Percentiles rank a stretch among this genome's conserved stretches.
phyloP scores from a whole-genome alignment of 2,888 invertebrate species.

The Ctena decussata region DNA sequence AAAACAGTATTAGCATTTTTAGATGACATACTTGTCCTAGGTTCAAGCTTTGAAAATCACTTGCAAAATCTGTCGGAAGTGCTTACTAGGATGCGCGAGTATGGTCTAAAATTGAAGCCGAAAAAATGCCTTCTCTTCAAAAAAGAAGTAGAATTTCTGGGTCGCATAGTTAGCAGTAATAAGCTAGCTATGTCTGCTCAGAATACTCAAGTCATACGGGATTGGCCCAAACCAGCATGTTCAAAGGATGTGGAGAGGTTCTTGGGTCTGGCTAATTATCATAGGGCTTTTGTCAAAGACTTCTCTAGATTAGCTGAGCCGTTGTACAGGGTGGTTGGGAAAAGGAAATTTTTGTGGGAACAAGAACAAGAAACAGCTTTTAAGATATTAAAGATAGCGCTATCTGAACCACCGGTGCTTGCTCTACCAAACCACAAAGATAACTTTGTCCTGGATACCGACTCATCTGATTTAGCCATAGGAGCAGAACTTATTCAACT shows the following conservation, averaged over 20 bases:
- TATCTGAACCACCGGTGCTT: constrained; percentile 38
- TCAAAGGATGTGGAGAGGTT: constrained; percentile 24
- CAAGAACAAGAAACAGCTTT: constrained; percentile 32
- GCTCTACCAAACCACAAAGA: constrained; percentile 29
- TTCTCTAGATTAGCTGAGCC: constrained; percentile 26
- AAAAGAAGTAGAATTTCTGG: not conserved
- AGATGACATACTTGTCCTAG: constrained; percentile 63
- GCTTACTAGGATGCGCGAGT: constrained; percentile 37
- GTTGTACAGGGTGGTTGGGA: constrained; percentile 39
- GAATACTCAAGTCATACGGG: constrained; percentile 17
- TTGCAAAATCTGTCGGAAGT: constrained; percentile 37
- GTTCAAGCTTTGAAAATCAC: constrained; percentile 42
- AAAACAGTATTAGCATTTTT: constrained; percentile 47
- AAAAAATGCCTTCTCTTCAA: not conserved
- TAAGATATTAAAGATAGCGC: not conserved
- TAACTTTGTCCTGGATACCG: constrained; percentile 39
- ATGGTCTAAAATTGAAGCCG: constrained; percentile 53
- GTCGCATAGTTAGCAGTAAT: not conserved
- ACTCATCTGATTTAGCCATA: too few species aligned
- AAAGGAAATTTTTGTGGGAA: constrained; percentile 32
- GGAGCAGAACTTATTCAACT: too few species aligned
- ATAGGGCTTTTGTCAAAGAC: constrained; percentile 40
- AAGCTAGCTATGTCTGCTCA: not conserved
- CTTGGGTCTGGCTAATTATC: constrained; percentile 56
- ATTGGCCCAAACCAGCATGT: not conserved